A percentile compares a stretch with the other conserved stretches of the same genome.
Evolutionary conservation across 92 coral and sea anemone species (phyloP).

Genomic region (Micromussa lordhowensis): DNA sequence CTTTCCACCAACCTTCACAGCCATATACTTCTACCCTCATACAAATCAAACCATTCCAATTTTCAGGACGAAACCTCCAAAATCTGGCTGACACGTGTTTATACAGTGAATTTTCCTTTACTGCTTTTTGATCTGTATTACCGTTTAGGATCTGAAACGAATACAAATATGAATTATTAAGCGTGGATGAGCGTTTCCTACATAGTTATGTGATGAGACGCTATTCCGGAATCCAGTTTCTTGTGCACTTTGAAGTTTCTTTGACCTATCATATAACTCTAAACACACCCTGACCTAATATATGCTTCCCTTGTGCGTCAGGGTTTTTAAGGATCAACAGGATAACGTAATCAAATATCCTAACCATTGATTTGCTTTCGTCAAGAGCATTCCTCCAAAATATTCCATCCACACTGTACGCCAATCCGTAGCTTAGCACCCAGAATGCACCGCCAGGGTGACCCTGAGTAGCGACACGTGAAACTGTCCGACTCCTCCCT

Average conservation of each 20-base stretch:
- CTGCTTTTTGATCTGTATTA: slow-evolving; percentile 46
- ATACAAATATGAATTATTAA: background rate
- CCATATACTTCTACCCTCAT: slow-evolving; percentile 74
- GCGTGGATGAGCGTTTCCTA: background rate
- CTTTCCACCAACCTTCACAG: slow-evolving; percentile 51
- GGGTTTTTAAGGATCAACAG: background rate
- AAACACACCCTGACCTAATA: too few species aligned
- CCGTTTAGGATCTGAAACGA: slow-evolving; percentile 20
- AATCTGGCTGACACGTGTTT: slow-evolving; percentile 56
- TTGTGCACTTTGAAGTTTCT: background rate
- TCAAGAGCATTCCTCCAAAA: slow-evolving; percentile 39
- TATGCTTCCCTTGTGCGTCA: background rate
- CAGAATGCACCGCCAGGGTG: slow-evolving; percentile 44
- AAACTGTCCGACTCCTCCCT: slow-evolving; percentile 40
- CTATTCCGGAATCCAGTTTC: background rate
- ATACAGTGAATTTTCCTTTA: slow-evolving; percentile 29
- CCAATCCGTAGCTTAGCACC: slow-evolving; percentile 42
- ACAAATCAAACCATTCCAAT: slow-evolving; percentile 54
- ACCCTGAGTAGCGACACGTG: slow-evolving; percentile 64
- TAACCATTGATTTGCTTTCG: slow-evolving; percentile 13
- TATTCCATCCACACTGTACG: slow-evolving; percentile 59
- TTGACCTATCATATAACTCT: background rate
- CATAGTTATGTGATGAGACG: too few species aligned
- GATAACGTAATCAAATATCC: background rate
- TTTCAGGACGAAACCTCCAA: slow-evolving; percentile 58